Conservation (phyloP, 2,888 invertebrate genomes). For the Tipula helvola region DNA sequence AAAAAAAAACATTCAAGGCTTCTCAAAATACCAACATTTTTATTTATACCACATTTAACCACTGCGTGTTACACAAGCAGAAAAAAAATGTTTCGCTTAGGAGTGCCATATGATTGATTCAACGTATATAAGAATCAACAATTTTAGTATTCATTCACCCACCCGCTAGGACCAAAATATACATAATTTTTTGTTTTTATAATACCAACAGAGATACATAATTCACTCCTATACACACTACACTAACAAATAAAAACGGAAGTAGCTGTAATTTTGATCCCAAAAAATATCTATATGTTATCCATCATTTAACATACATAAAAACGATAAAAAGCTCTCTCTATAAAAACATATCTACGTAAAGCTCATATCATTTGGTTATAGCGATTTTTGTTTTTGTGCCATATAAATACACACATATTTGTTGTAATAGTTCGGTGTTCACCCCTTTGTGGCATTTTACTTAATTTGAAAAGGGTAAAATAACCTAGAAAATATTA, state of each 20-base stretch:
- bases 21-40: not conserved
- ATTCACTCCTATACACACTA: not conserved
- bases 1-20: not conserved
- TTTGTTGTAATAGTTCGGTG: not conserved
- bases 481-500: not conserved
- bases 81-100: not conserved
- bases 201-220: not conserved
- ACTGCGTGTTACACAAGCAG: not conserved
- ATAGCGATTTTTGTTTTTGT: not conserved
- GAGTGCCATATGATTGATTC: not conserved
- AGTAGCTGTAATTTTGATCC: constrained; percentile 4
- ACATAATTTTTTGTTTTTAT: not conserved
- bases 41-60: not conserved
- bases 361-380: not conserved
- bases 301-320: not conserved
- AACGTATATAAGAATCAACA: not conserved
- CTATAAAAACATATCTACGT: not conserved
- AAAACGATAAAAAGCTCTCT: not conserved
- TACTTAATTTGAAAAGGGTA: not conserved
- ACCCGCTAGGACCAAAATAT: not conserved
- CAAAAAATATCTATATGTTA: not conserved
- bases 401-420: not conserved
- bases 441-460: not conserved
- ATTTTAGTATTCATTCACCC: not conserved
- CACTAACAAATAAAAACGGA: not conserved